Base-by-base conservation (phyloP, 2,888 invertebrate genomes). In the Monochamus alternatus region DNA sequence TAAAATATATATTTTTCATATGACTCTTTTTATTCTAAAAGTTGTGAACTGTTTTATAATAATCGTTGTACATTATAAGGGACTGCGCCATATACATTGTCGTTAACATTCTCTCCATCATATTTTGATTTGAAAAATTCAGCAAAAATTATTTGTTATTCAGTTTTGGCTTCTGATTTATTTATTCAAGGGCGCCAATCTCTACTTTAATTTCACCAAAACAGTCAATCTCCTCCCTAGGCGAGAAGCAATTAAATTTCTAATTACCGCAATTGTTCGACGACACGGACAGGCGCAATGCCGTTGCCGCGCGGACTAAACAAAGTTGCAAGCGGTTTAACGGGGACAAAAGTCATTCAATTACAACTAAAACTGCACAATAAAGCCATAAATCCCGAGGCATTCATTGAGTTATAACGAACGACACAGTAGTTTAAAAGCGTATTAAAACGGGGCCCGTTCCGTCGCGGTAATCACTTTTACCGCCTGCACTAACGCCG, bases 381-480 rank as follows among this genome's bases (percentile, higher is more conserved):
- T 77, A 78, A 81, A 81, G 78, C 81, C 75, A 76, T 78, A 80
- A 81, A 78, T 81, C 78, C 80, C 73, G 68, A 73, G 68, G 75
- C 70, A 75, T 78, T 81, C 78, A 76, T 75, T 72, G 69, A 75
- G 76, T 77, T 73, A 75, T 66, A 70, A 70, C 78, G 73, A 77
- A 78, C 74, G 66, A 73, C 74, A 73, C 77, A 80, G 74, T 78
- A 77, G 81, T 81, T 81, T 81, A 78, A 80, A 80, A 78, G 73
- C 74, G 75, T 77, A 80, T 81, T 81, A 81, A 81, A 80, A 77
- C 80, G 78, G 75, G 80, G 74, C 74, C 77, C 74, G 74, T 80
- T 78, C 72, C 80, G 78, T 73, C 74, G 75, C 78, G 58, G 80
- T 80, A 80, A 78, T 81, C 81, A 78, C 81, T 81, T 81, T 81